Evolutionary conservation across 2,113 vertebrate genomes (phyloP), one percentile per base, ranked within the genome.

Genomic region (Climacteris rufus): DNA sequence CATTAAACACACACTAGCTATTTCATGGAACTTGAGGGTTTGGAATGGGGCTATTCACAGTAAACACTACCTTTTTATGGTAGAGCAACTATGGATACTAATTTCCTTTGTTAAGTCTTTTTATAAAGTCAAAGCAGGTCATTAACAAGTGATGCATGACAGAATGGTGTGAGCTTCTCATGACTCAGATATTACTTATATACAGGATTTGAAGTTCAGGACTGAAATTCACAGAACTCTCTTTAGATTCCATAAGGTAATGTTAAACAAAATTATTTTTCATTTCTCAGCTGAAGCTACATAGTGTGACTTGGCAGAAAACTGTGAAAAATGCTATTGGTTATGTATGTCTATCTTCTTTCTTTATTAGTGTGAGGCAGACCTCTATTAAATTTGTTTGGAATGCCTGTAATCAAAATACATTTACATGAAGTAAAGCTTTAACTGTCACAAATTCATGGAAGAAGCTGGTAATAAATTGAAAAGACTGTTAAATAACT

Each of bases 181-280:
- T 71, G 47, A 74, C 30, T 83, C 86, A 86, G 22, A 47, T 75
- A 83, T 54, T 68, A 44, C 40, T 81, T 53, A 37, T 39, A 86
- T 28, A 52, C 28, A 82, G n/a, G n/a, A 91, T 25, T 93, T 56
- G 84, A 90, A 94, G 63, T 52, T 94, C 90, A 94, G 76, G 92
- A 92, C 68, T 87, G 83, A 81, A 97, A 96, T 96, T 92, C 66
- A 88, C 25, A 84, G 79, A 95, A 87, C 42, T 85, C 37, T 84
- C 42, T 63, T 72, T 57, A 70, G 65, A 83, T 17, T 86, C 45
- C 33, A 24, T 9, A 44, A 37, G 28, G 40, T 66, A 80, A 49
- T 74, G 49, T 52, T 90, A 50, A 95, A 52, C 45, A 88, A 83
- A 89, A 70, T 39, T 27, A 74, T 50, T 82, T 89, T 82, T 87